Percentiles rank a stretch among this genome's conserved stretches.
Conservation (phyloP, 2,888 invertebrate species). For the Hoplodrina ambigua region DNA sequence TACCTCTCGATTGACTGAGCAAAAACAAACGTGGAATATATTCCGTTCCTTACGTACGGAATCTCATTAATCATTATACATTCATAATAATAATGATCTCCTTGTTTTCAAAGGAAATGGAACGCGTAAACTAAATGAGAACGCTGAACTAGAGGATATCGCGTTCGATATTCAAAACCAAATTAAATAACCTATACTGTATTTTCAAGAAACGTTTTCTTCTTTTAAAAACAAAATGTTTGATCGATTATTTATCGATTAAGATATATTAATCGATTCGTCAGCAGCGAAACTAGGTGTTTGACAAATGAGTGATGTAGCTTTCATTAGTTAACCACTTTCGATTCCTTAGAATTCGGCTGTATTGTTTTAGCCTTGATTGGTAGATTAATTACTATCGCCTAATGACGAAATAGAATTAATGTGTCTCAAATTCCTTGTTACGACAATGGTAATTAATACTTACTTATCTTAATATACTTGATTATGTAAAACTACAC, state of each 20-base stretch:
- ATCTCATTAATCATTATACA: constrained; percentile 29
- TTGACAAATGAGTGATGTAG: constrained; percentile 46
- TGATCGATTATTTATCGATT: constrained; percentile 42
- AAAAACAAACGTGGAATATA: constrained; percentile 51
- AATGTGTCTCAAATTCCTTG: constrained; percentile 23
- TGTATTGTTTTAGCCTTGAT: constrained; percentile 46
- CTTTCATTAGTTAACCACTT: constrained; percentile 53
- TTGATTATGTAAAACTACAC: constrained; percentile 23
- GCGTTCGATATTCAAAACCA: constrained; percentile 6
- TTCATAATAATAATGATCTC: constrained; percentile 33
- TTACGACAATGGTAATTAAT: constrained; percentile 12
- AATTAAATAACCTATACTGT: constrained; percentile 12
- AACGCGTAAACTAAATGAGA: constrained; percentile 19
- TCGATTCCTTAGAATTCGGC: constrained; percentile 45
- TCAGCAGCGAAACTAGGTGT: constrained; percentile 13
- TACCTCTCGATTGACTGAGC: constrained; percentile 44
- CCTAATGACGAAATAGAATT: constrained; percentile 44
- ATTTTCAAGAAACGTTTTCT: constrained; percentile 27
- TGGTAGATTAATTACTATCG: constrained; percentile 39
- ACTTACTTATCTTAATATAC: background rate
- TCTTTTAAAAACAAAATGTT: constrained; percentile 11
- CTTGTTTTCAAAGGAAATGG: constrained; percentile 35
- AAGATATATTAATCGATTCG: constrained; percentile 48
- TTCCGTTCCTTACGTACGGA: constrained; percentile 10
- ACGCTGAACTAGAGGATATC: constrained; percentile 22